Base-by-base conservation (phyloP, 2,113 vertebrate species). In the Tupaia chinensis region DNA sequence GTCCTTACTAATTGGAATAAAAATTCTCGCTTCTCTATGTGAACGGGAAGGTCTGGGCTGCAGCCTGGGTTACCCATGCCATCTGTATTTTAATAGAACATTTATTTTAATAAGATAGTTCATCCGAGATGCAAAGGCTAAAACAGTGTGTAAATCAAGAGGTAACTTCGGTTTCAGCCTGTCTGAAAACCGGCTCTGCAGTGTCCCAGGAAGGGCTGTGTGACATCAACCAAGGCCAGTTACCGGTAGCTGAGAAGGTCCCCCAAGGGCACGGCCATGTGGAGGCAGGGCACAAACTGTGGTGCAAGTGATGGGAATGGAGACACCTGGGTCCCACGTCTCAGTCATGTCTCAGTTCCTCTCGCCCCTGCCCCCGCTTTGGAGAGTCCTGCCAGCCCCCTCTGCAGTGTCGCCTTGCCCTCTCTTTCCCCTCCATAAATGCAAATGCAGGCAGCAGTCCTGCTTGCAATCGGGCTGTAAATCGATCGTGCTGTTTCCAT, bases 41-140 rank as follows among this genome's bases (percentile, higher is more conserved):
- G 81, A 72, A 6, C 0, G 0, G 1, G 44, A 44, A 8, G 81
- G 11, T 9, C 69, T 54, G 4, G 70, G n/a, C 56, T 85, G 73
- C 77, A 87, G 86, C 89, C 91, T 34, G 58, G 60, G 73, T 85
- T 83, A 56, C 79, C 76, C 1, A 3, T 85, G 56, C 84, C 89
- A 53, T 86, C 82, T 84, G 80, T 92, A 69, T 93, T 95, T 96
- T 93, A 95, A 95, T 25, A 96, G 92, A 63, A 66, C 60, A 79
- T 96, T 95, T 93, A 88, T 95, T 95, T 92, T 94, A 93, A 96
- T 96, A 93, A 94, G 81, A 73, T 87, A 54, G 89, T 94, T 85
- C 77, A 53, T 85, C 91, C 0, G 7, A 8, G 87, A 72, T 1
- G 0, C 87, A 92, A 32, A 91, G 78, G 90, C 61, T 90, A 93